Conservation (phyloP, 2,113 vertebrate species). For the Spea multiplicata region DNA sequence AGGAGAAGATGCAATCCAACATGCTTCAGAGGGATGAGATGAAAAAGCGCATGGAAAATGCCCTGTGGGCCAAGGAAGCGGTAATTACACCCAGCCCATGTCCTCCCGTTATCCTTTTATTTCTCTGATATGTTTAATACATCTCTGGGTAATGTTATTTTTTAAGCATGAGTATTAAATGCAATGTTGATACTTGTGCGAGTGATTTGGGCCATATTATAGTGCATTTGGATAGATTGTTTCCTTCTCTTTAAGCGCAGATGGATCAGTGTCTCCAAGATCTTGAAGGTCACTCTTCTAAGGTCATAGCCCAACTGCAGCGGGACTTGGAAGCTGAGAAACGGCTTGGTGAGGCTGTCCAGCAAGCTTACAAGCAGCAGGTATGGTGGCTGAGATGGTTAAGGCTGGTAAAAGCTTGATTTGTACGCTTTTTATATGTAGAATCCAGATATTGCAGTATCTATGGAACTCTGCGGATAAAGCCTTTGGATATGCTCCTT, state of each 20-base stretch:
- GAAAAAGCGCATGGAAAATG: constrained; percentile 65
- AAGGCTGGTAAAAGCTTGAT: no score
- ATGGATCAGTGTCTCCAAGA: constrained; percentile 19
- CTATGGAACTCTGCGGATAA: neutral
- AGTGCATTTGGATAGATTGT: no score
- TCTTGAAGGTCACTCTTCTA: constrained; percentile 56
- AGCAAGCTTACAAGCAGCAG: constrained; percentile 67
- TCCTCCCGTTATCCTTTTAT: no score
- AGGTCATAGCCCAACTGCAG: constrained; percentile 67
- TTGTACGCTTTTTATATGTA: no score
- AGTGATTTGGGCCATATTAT: no score
- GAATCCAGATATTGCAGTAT: no score
- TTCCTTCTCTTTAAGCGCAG: neutral
- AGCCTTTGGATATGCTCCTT: neutral
- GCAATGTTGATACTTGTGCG: no score
- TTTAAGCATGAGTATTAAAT: no score
- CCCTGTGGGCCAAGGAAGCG: constrained; percentile 65
- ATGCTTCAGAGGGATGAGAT: constrained; percentile 64
- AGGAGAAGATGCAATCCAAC: constrained; percentile 64
- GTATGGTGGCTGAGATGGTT: constrained; percentile 53
- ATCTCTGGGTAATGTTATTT: no score
- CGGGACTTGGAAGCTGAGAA: constrained; percentile 65
- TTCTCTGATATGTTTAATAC: no score
- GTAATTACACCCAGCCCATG: constrained; percentile 58
- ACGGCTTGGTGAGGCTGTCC: constrained; percentile 67